These are phyloP conservation scores for Coremacera marginata DNA, from an alignment of 2,888 invertebrate genomes.

Conservation along the genomic window DNA sequence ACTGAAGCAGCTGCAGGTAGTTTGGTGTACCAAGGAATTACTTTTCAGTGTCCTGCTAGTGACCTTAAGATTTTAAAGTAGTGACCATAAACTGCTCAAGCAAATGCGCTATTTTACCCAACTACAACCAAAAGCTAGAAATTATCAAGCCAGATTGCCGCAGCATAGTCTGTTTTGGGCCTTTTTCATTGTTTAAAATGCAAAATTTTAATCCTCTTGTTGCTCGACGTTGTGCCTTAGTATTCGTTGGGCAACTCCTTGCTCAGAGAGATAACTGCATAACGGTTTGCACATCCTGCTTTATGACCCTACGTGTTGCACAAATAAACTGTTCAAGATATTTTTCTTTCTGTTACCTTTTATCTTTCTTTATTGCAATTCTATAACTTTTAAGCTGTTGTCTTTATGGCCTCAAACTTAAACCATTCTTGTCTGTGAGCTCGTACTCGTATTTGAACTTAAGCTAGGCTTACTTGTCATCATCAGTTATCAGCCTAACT, in stretches of 20 bases:
- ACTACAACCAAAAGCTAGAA: too few relatives aligned
- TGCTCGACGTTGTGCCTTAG: neutral
- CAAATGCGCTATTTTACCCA: neutral
- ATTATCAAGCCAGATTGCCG: too few relatives aligned
- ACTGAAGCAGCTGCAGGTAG: neutral
- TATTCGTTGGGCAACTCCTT: conserved; percentile 25
- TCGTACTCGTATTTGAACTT: neutral
- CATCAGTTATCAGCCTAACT: neutral
- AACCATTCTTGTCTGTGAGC: neutral
- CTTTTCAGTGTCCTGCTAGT: neutral
- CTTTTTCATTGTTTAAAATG: neutral
- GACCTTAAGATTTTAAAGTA: neutral
- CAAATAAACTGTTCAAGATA: neutral
- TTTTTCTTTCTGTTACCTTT: neutral
- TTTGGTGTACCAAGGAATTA: neutral
- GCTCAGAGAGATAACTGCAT: neutral
- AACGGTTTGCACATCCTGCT: conserved; percentile 35
- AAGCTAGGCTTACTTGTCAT: neutral
- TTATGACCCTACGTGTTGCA: neutral
- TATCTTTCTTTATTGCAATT: too few relatives aligned
- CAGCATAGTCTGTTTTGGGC: neutral
- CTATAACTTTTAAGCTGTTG: neutral
- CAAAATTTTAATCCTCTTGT: neutral
- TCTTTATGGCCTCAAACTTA: neutral
- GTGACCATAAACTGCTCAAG: neutral